These are phyloP conservation scores for Ormyrus thymus DNA, from an alignment of 2,888 invertebrate genomes.

Conservation along the genomic window DNA sequence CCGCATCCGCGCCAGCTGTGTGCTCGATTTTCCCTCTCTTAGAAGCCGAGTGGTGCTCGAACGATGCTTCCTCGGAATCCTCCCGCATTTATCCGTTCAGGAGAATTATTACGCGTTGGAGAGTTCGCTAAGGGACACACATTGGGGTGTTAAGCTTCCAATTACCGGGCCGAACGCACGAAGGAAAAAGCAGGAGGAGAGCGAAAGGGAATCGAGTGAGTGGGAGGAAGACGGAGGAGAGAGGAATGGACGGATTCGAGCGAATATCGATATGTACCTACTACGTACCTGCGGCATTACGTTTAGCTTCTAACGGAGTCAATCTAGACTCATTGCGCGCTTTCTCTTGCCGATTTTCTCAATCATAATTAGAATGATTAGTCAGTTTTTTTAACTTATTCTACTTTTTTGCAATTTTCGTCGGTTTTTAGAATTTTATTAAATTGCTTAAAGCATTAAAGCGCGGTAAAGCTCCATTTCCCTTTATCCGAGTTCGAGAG, in stretches of 20 bases:
- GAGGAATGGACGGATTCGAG: conserved; percentile 16
- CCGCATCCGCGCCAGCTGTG: no score
- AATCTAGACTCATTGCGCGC: background rate
- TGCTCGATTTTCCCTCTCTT: background rate
- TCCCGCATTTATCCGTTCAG: conserved; percentile 36
- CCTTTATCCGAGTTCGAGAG: no score
- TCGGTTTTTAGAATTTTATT: no score
- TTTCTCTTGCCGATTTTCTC: background rate
- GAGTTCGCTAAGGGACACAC: conserved; percentile 42
- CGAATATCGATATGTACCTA: conserved; percentile 35
- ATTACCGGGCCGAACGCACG: conserved; percentile 57
- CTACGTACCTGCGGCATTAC: conserved; percentile 4
- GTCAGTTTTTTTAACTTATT: no score
- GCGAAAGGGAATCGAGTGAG: background rate
- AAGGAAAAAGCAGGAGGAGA: background rate
- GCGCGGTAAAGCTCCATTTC: no score
- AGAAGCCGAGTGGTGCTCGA: background rate
- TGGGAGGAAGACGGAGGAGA: background rate
- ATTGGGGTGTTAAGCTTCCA: conserved; percentile 63
- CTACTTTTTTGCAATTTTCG: no score
- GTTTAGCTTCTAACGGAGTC: conserved; percentile 32
- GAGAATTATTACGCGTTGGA: conserved; percentile 47
- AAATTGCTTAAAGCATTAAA: no score
- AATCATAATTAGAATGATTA: background rate
- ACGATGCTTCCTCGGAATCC: conserved; percentile 27